A percentile compares a stretch with the other conserved stretches of the same genome.
Conservation (phyloP, 2,113 vertebrate genomes). For the Microcebus tavaratra region DNA sequence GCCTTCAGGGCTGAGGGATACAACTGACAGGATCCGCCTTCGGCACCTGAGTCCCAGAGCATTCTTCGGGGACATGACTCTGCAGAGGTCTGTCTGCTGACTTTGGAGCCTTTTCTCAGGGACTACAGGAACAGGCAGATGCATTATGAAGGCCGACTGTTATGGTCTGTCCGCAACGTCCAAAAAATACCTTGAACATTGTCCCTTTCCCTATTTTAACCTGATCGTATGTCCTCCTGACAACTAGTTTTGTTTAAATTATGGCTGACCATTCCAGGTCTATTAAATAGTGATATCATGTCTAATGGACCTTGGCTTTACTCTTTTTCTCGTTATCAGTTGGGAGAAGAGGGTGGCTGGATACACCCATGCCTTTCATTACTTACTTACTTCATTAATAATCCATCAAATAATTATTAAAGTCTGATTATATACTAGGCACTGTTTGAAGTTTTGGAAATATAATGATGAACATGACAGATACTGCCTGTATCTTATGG, state of each 20-base stretch:
- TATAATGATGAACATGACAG: neutral
- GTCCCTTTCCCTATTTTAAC: neutral
- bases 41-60: neutral
- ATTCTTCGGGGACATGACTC: neutral
- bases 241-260: slow-evolving; percentile 2
- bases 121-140: neutral
- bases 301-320: neutral
- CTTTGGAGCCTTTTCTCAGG: neutral
- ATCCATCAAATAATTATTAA: neutral
- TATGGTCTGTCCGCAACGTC: neutral
- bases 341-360: neutral
- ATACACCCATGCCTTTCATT: neutral
- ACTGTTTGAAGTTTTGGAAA: neutral
- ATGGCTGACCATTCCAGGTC: neutral
- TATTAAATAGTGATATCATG: neutral
- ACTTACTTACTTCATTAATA: neutral
- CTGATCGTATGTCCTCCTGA: neutral
- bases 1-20: neutral
- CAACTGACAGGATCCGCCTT: neutral
- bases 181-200: neutral
- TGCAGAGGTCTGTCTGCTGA: neutral
- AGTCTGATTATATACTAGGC: neutral
- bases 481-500: neutral
- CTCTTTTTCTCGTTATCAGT: neutral
- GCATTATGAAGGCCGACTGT: neutral